Base-by-base conservation (phyloP, 2,888 invertebrate genomes). In the Lasioglossum marginatum region DNA sequence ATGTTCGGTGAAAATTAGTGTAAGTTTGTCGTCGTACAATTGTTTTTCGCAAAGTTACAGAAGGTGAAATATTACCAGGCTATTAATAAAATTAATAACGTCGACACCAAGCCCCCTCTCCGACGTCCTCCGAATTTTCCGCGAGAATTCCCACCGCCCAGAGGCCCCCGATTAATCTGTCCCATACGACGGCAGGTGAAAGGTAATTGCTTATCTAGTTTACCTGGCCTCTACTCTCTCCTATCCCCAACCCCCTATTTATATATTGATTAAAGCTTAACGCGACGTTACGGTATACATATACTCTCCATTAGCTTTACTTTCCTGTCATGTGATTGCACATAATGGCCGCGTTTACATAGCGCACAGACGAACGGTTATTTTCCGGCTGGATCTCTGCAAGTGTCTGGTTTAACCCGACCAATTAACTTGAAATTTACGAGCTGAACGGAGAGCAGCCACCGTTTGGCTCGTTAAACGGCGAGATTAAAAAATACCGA, bases 191-290 rank as follows among this genome's bases (percentile, higher is more conserved):
- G 79, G 57, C 72, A 85, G 70, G 45, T 71, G 77, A 74, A 81
- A 86, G 79, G 77, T 71, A 75, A 77, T 85, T 34, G 80, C 60
- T 85, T 74, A 73, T 85, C 85, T 80, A 68, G 76, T 74, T 77
- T 80, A 71, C 74, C 48, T 66, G 75, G 70, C 66, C 75, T 76
- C 72, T 52, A n/a, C 82, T n/a, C 40, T 37, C 78, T 40, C 37
- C 72, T 45, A 34, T 19, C 68, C 27, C 48, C 57, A 3, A 57
- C 57, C 57, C 79, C 27, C 34, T 75, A 83, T 81, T 89, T 82
- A 80, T 82, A 77, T 89, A 88, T 89, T 86, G 90, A 89, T 89
- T 88, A 89, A 88, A 88, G 82, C 88, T 89, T 83, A 89, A 89
- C 83, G 85, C 83, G 78, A 81, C 88, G 81, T 83, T 83, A 78